These are phyloP conservation scores for Heliopora coerulea DNA, from an alignment of 92 coral and sea anemone genomes.

Conservation along the genomic window DNA sequence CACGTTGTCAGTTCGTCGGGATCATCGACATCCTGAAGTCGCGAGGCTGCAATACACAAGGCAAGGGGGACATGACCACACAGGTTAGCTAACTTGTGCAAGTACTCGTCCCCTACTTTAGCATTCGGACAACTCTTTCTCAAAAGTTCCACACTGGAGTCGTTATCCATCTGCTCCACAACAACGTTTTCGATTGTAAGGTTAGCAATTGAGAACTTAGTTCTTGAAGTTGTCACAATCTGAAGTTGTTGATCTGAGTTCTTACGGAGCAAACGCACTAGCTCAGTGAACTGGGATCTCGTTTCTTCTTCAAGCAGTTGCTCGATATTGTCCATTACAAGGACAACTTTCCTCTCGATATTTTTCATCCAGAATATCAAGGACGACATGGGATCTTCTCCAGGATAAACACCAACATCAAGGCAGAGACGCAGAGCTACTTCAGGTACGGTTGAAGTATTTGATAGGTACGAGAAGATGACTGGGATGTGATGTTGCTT, in stretches of 20 bases:
- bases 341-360: constrained; percentile 11
- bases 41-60: constrained; percentile 52
- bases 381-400: constrained; percentile 5
- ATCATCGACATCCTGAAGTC: constrained; percentile 38
- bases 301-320: not conserved
- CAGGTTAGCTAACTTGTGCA: constrained; percentile 27
- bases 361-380: not conserved
- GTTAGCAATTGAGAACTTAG: too few relatives aligned
- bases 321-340: not conserved
- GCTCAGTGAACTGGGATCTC: too few relatives aligned
- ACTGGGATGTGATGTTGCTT: not conserved
- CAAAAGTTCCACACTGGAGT: constrained; percentile 3
- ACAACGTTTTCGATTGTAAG: too few relatives aligned
- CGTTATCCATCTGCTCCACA: too few relatives aligned
- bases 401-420: constrained; percentile 26
- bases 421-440: constrained; percentile 2
- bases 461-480: not conserved
- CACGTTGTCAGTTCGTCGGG: constrained; percentile 21
- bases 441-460: constrained; percentile 2
- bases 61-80: constrained; percentile 61
- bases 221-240: constrained; percentile 12
- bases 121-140: constrained; percentile 2
- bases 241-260: too few relatives aligned
- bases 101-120: not conserved
- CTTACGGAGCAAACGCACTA: too few relatives aligned